phyloP scores from a whole-genome alignment of 2,113 vertebrate species.

The Sisor rabdophorus region DNA sequence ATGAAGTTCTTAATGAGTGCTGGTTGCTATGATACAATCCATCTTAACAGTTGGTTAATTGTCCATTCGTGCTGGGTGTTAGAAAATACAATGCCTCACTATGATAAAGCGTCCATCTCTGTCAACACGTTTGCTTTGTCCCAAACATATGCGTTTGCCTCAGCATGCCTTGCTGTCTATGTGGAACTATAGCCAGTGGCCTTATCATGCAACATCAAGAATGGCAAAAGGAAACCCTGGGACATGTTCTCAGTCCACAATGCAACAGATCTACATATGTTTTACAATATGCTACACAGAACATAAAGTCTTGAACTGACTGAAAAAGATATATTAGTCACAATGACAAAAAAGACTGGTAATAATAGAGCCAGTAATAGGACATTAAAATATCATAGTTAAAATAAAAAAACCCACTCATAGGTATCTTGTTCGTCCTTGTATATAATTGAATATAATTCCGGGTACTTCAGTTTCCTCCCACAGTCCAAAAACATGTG shows the following conservation, averaged over 20 bases:
- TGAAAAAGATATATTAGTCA: slow-evolving; percentile 2
- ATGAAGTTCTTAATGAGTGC: slow-evolving; percentile 51
- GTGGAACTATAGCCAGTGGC: background rate
- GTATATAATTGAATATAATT: too few species aligned
- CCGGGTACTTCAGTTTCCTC: too few species aligned
- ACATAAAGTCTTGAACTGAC: background rate
- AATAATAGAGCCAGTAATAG: background rate
- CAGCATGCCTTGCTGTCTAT: background rate
- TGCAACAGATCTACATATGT: background rate
- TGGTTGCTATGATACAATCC: slow-evolving; percentile 60
- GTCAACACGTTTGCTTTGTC: slow-evolving; percentile 9
- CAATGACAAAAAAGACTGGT: background rate
- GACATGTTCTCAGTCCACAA: background rate
- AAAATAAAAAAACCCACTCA: background rate
- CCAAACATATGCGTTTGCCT: background rate
- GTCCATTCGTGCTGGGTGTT: slow-evolving; percentile 42
- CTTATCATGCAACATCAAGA: slow-evolving; percentile 1
- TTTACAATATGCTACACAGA: background rate
- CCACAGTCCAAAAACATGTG: too few species aligned
- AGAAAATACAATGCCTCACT: slow-evolving; percentile 22
- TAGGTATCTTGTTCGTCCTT: too few species aligned
- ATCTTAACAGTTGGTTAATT: slow-evolving; percentile 56
- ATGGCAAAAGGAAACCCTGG: background rate
- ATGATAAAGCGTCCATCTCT: slow-evolving; percentile 10
- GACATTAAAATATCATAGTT: background rate